Conservation (phyloP, 92 coral and sea anemone species). For the Porites divaricata region DNA sequence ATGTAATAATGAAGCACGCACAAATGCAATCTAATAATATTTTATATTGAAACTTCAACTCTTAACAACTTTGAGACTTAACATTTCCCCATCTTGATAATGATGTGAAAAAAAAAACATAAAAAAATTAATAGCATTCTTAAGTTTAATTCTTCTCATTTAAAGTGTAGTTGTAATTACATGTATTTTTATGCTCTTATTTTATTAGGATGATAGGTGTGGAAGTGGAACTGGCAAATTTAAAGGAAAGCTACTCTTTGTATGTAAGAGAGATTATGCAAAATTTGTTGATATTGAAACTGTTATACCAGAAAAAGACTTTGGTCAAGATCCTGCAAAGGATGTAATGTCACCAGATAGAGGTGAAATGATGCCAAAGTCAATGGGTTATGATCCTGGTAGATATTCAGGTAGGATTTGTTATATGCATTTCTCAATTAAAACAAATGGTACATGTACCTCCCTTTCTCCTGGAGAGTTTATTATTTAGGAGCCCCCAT, state of each 20-base stretch:
- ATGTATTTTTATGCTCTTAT: background rate
- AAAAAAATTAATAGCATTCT: no score
- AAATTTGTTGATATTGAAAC: conserved; percentile 45
- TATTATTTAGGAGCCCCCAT: no score
- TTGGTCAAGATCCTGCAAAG: conserved; percentile 22
- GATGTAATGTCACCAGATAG: background rate
- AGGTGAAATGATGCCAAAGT: background rate
- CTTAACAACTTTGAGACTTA: no score
- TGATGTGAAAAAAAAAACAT: no score
- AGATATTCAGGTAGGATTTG: background rate
- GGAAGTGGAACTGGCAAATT: conserved; percentile 81
- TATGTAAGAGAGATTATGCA: conserved; percentile 63
- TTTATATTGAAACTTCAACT: no score
- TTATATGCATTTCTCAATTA: no score
- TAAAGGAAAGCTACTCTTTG: conserved; percentile 54
- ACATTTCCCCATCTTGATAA: no score
- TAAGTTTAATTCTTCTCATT: no score
- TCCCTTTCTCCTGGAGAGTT: no score
- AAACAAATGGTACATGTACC: no score
- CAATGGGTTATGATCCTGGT: background rate
- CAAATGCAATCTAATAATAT: no score
- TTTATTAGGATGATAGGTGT: conserved; percentile 44
- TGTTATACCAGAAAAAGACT: conserved; percentile 72
- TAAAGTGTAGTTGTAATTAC: background rate
- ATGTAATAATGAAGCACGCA: no score